phyloP scores from a whole-genome alignment of 2,113 vertebrate species.

The Empidonax traillii region DNA sequence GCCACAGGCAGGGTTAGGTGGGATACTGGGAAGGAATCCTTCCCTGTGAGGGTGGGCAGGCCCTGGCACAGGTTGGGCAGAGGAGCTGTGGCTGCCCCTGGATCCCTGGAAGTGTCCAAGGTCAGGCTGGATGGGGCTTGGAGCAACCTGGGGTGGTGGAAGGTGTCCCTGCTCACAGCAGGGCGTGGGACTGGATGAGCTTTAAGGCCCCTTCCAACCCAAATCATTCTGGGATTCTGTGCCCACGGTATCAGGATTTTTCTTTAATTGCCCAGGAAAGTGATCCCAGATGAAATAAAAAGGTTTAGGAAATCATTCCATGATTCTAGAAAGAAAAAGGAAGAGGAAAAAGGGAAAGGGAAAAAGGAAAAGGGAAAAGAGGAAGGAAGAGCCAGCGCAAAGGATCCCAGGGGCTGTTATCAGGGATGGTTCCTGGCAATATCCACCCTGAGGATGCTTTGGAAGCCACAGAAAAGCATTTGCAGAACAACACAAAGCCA shows the following conservation, averaged over 20 bases:
- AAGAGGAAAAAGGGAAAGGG: not conserved
- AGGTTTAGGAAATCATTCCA: not conserved
- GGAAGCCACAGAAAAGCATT: not conserved
- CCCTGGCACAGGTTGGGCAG: not conserved
- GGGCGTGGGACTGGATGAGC: not conserved
- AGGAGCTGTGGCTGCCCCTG: not conserved
- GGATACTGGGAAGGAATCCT: not conserved
- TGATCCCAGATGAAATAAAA: not conserved
- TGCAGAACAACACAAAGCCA: not conserved
- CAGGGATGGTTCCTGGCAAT: not conserved
- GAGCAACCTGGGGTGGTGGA: not conserved
- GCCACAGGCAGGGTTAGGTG: not conserved
- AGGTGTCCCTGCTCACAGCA: not conserved
- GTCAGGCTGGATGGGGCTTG: not conserved
- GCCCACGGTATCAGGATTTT: fast-evolving
- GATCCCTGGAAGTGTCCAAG: not conserved
- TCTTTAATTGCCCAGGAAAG: not conserved
- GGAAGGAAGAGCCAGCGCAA: not conserved
- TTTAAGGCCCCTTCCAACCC: not conserved
- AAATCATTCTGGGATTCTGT: not conserved
- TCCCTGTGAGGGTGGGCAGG: fast-evolving
- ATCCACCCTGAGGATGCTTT: not conserved
- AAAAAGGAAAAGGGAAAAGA: too few species aligned
- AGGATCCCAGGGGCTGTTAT: not conserved
- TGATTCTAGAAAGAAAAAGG: not conserved